These are phyloP conservation scores for Megatriorchis doriae DNA, from an alignment of 2,113 vertebrate species.

Conservation along the genomic window DNA sequence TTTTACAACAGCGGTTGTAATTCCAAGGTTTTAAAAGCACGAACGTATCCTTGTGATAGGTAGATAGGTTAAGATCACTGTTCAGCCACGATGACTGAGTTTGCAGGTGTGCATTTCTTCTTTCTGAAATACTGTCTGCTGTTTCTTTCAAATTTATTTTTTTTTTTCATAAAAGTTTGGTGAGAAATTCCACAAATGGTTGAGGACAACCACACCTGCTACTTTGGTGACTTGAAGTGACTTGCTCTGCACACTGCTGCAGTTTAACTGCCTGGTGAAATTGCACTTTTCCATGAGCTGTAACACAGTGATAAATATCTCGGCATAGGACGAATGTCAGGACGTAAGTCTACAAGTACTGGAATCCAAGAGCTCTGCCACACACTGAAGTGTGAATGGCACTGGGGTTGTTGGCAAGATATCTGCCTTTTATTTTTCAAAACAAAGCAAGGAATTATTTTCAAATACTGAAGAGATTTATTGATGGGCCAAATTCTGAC, in stretches of 20 bases:
- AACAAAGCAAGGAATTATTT: background rate
- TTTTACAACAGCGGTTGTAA: background rate
- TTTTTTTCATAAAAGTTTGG: background rate
- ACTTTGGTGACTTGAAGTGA: background rate
- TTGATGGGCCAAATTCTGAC: background rate
- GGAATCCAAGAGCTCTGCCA: background rate
- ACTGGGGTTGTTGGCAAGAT: background rate
- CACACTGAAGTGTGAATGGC: background rate
- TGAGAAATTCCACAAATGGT: conserved; percentile 32
- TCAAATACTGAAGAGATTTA: background rate
- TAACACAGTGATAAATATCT: background rate
- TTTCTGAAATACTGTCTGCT: background rate
- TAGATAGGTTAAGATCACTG: background rate
- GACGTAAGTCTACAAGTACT: background rate
- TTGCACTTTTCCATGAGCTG: background rate
- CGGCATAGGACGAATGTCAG: background rate
- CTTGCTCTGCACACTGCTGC: background rate
- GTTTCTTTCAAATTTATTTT: background rate
- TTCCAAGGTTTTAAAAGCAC: background rate
- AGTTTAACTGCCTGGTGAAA: background rate
- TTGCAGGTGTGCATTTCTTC: background rate
- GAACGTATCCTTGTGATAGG: fast-evolving
- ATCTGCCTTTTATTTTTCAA: background rate
- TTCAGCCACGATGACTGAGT: background rate
- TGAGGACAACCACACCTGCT: conserved; percentile 12